Evolutionary conservation across 1,140 invertebrate genomes (phyloP).

Genomic region (Panulirus ornatus): DNA sequence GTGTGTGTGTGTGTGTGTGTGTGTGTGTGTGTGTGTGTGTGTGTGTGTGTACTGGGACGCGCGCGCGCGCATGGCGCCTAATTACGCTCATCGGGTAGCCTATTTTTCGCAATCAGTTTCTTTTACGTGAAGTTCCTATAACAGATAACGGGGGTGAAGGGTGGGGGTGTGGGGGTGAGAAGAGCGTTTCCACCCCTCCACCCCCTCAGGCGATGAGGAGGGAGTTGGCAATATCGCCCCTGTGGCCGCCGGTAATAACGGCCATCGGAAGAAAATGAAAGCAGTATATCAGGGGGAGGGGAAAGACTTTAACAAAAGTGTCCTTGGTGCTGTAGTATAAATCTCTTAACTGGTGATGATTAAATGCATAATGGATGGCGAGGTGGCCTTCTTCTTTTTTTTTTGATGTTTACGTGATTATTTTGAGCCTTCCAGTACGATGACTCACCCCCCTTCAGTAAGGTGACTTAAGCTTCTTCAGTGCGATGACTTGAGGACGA

Average conservation of each 20-base stretch:
- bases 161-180: neutral
- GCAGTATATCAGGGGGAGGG: neutral
- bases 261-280: conserved; percentile 7
- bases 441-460: too few species aligned
- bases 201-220: neutral
- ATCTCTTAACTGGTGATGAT: neutral
- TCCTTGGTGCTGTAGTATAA: neutral
- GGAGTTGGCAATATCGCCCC: conserved; percentile 23
- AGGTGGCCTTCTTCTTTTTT: too few species aligned
- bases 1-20: conserved; percentile 3
- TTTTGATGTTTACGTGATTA: too few species aligned
- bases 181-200: too few species aligned
- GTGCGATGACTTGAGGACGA: too few species aligned
- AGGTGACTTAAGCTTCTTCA: too few species aligned
- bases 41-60: too few species aligned
- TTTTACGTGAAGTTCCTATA: conserved; percentile 24
- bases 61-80: neutral
- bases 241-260: neutral
- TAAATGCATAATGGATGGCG: neutral
- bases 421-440: too few species aligned
- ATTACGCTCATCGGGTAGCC: conserved; percentile 11
- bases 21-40: conserved; percentile 7
- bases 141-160: conserved; percentile 17
- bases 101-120: conserved; percentile 43
- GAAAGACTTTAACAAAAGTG: neutral